Evolutionary conservation across 2,888 invertebrate genomes (phyloP).

Genomic region (Pristionchus fissidentatus): DNA sequence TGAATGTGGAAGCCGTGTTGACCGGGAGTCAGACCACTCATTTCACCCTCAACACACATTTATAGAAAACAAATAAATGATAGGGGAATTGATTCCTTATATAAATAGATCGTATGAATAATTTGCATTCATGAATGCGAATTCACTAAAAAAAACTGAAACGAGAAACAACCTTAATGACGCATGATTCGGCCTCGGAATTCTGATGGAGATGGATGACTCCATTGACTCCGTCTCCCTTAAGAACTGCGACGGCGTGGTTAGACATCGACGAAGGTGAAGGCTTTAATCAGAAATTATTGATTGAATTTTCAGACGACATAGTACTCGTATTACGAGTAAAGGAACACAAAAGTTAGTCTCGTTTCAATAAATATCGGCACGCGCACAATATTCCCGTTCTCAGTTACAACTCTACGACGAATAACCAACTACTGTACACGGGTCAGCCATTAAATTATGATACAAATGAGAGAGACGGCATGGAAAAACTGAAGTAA

Average conservation of each 20-base stretch:
- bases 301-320: no score
- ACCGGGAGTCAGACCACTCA: conserved; percentile 72
- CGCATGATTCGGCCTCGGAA: conserved; percentile 2
- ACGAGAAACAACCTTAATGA: conserved; percentile 7
- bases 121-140: no score
- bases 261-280: conserved; percentile 54
- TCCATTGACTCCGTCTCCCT: conserved; percentile 65
- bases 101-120: no score
- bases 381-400: no score
- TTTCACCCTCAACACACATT: conserved; percentile 66
- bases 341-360: not conserved
- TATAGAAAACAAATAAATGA: not conserved
- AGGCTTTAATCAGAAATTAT: not conserved
- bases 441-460: no score
- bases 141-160: no score
- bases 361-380: not conserved
- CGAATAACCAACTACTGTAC: no score
- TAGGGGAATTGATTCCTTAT: no score
- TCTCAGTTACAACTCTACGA: no score
- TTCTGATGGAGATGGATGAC: conserved; percentile 66
- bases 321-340: not conserved
- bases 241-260: conserved; percentile 69
- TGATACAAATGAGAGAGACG: no score
- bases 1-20: conserved; percentile 76
- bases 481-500: not conserved